Evolutionary conservation across 2,797 vertebrate species (phyloP).

Genomic region (Periparus ater): DNA sequence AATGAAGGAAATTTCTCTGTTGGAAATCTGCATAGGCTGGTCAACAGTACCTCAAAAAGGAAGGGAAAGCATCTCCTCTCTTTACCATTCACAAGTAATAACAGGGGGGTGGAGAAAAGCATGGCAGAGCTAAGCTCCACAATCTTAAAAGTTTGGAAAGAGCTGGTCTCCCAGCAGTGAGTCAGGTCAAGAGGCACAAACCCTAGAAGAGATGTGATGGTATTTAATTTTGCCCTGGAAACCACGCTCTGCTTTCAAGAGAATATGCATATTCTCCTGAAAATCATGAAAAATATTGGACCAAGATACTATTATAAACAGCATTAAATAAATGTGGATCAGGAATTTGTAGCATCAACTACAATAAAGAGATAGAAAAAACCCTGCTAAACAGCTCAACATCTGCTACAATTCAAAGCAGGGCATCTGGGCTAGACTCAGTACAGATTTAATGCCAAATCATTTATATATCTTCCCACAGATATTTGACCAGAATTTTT

Average conservation of each 20-base stretch:
- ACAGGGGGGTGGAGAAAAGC: background rate
- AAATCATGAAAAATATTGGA: background rate
- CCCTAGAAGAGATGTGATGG: background rate
- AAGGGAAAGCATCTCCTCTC: background rate
- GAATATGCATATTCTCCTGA: accelerated
- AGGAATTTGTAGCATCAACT: background rate
- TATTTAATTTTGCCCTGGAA: background rate
- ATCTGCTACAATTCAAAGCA: background rate
- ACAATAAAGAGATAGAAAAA: background rate
- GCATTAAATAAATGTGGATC: background rate
- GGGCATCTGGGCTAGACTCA: background rate
- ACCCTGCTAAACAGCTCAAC: background rate
- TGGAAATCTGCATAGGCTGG: background rate
- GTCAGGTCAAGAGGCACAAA: background rate
- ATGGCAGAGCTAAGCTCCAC: background rate
- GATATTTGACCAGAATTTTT: background rate
- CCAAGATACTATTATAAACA: background rate
- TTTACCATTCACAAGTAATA: background rate
- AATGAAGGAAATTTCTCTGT: background rate
- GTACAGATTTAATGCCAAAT: background rate
- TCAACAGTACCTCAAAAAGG: background rate
- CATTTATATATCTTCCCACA: background rate
- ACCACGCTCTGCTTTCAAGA: background rate
- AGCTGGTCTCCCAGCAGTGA: background rate
- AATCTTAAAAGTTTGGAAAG: background rate